Evolutionary conservation across 64 coral and sea anemone species (phyloP).

Genomic region (Dendronephthya gigantea): DNA sequence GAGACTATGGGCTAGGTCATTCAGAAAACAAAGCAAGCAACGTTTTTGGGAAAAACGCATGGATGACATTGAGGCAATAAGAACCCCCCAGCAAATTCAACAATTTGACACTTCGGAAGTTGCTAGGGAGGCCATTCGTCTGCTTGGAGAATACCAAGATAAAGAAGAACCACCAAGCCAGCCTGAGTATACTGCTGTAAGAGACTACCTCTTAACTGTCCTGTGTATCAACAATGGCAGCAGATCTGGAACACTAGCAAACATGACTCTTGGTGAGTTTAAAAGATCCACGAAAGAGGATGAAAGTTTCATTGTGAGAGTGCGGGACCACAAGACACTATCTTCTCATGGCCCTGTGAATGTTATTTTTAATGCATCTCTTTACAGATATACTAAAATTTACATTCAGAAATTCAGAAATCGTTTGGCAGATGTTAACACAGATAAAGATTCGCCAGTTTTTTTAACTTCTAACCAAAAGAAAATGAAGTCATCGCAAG

Average conservation of each 20-base stretch:
- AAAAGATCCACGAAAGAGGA: background rate
- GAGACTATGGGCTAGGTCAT: conserved; percentile 25
- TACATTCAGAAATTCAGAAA: conserved; percentile 8
- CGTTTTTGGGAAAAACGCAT: conserved; percentile 37
- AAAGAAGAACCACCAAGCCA: conserved; percentile 10
- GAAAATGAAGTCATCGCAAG: too few species aligned
- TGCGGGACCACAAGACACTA: conserved; percentile 36
- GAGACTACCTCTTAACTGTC: conserved; percentile 31
- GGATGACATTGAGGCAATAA: conserved; percentile 13
- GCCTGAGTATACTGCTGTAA: conserved; percentile 20
- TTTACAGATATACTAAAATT: conserved; percentile 1
- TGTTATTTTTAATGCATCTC: background rate
- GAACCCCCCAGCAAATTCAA: conserved; percentile 23
- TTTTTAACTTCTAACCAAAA: too few species aligned
- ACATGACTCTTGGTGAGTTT: conserved; percentile 40
- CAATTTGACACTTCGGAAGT: conserved; percentile 20
- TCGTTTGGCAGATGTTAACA: too few species aligned
- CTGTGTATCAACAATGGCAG: conserved; percentile 37
- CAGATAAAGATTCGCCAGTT: too few species aligned
- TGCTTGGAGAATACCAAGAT: conserved; percentile 27
- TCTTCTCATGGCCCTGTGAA: conserved; percentile 37
- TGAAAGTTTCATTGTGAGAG: conserved; percentile 17
- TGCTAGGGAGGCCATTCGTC: conserved; percentile 25
- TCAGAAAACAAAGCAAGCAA: conserved; percentile 27
- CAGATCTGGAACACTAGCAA: conserved; percentile 29